A percentile compares a stretch with the other conserved stretches of the same genome.
These are phyloP conservation scores for Coptodon rendalli DNA, from an alignment of 2,113 vertebrate species.

Conservation along the genomic window DNA sequence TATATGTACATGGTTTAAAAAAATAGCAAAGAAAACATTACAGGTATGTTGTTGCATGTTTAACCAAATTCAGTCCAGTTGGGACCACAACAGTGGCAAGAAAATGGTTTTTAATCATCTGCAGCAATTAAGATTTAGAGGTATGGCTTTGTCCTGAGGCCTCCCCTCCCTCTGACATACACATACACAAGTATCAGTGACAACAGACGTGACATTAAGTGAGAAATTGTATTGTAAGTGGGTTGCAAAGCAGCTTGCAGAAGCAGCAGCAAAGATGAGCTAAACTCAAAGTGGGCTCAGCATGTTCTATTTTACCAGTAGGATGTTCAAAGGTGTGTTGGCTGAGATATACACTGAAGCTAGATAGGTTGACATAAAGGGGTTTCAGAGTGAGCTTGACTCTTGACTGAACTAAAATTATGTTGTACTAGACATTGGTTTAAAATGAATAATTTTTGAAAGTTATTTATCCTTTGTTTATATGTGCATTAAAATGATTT, in stretches of 20 bases:
- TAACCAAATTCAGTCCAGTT: neutral
- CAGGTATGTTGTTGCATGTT: neutral
- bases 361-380: neutral
- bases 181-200: neutral
- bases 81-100: neutral
- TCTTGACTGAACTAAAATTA: neutral
- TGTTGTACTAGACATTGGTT: neutral
- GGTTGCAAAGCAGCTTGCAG: neutral
- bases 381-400: neutral
- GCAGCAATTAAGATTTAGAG: neutral
- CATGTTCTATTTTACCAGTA: neutral
- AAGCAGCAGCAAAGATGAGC: neutral
- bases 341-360: neutral
- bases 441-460: neutral
- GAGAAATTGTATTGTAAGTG: neutral
- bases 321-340: neutral
- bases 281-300: neutral
- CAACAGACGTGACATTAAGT: neutral
- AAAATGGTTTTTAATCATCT: neutral
- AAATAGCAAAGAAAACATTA: neutral
- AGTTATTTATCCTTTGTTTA: neutral
- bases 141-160: neutral
- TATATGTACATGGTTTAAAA: neutral
- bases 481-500: neutral
- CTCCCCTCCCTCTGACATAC: neutral